Percentiles rank a stretch among this genome's conserved stretches.
Conservation (phyloP, 2,113 vertebrate genomes). For the Solea senegalensis region DNA sequence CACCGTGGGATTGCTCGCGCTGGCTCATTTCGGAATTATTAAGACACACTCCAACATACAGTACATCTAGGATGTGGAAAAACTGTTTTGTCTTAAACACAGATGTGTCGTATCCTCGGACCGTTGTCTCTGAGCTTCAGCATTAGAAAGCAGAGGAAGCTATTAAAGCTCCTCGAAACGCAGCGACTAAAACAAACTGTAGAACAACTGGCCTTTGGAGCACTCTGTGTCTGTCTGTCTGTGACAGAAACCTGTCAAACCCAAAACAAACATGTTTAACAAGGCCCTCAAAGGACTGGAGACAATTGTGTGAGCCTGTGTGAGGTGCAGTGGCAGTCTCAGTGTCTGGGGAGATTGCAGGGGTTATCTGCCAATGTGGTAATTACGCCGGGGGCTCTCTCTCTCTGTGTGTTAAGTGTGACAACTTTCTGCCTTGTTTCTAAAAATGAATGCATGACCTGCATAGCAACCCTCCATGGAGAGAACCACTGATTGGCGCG, state of each 20-base stretch:
- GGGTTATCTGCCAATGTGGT: slow-evolving; percentile 74
- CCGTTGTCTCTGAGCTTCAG: slow-evolving; percentile 40
- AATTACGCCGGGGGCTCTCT: slow-evolving; percentile 63
- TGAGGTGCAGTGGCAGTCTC: slow-evolving; percentile 58
- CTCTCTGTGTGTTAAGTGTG: slow-evolving; percentile 41
- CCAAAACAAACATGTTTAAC: slow-evolving; percentile 79
- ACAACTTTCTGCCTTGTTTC: slow-evolving; percentile 63
- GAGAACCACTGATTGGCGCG: slow-evolving; percentile 64
- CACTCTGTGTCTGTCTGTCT: slow-evolving; percentile 41
- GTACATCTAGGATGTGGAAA: slow-evolving; percentile 26
- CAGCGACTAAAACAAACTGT: slow-evolving; percentile 68
- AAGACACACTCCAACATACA: slow-evolving; percentile 33
- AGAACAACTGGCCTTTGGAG: slow-evolving; percentile 61
- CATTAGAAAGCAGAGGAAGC: slow-evolving; percentile 67
- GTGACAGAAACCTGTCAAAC: slow-evolving; percentile 76
- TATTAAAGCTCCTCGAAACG: slow-evolving; percentile 60
- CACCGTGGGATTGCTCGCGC: slow-evolving; percentile 36
- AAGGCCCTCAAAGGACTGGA: slow-evolving; percentile 73
- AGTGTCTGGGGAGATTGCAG: slow-evolving; percentile 67
- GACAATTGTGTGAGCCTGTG: slow-evolving; percentile 63
- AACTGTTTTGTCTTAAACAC: slow-evolving; percentile 47
- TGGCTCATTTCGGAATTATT: slow-evolving; percentile 50
- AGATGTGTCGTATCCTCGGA: slow-evolving; percentile 56
- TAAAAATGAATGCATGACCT: slow-evolving; percentile 74
- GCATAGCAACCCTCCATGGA: slow-evolving; percentile 35